These are phyloP conservation scores for Actinostola sp. DNA, from an alignment of 92 coral and sea anemone species.

Conservation along the genomic window DNA sequence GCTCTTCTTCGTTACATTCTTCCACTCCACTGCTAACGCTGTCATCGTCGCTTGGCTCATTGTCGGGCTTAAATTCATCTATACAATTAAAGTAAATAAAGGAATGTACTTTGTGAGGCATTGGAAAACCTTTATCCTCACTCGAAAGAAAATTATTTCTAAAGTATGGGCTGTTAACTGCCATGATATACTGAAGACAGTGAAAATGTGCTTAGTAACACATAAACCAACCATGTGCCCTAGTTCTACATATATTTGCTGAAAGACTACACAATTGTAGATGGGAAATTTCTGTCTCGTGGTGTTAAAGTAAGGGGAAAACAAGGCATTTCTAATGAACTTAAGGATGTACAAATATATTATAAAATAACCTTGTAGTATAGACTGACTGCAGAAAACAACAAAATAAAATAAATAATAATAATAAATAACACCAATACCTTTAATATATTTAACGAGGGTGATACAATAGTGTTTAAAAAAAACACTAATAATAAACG, in stretches of 20 bases:
- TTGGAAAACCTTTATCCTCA: not conserved
- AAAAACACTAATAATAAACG: too few species aligned
- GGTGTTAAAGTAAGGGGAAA: conserved; percentile 28
- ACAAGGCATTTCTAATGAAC: not conserved
- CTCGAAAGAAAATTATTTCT: not conserved
- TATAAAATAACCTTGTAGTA: too few species aligned
- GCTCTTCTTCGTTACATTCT: conserved; percentile 24
- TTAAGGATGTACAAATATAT: too few species aligned
- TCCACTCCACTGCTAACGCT: conserved; percentile 86
- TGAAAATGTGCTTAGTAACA: not conserved
- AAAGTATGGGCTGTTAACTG: not conserved
- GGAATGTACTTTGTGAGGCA: not conserved
- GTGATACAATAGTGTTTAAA: too few species aligned
- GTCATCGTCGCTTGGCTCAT: conserved; percentile 52
- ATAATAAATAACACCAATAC: not conserved
- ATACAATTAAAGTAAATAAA: conserved; percentile 9
- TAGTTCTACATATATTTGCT: too few species aligned
- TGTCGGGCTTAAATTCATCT: conserved; percentile 84
- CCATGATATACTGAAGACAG: not conserved
- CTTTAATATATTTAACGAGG: too few species aligned
- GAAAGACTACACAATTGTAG: too few species aligned
- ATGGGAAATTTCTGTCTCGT: not conserved
- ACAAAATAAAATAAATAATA: not conserved
- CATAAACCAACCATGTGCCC: too few species aligned
- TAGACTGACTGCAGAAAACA: too few species aligned